phyloP scores from a whole-genome alignment of 2,888 invertebrate genomes.

The Cyclophora punctaria region DNA sequence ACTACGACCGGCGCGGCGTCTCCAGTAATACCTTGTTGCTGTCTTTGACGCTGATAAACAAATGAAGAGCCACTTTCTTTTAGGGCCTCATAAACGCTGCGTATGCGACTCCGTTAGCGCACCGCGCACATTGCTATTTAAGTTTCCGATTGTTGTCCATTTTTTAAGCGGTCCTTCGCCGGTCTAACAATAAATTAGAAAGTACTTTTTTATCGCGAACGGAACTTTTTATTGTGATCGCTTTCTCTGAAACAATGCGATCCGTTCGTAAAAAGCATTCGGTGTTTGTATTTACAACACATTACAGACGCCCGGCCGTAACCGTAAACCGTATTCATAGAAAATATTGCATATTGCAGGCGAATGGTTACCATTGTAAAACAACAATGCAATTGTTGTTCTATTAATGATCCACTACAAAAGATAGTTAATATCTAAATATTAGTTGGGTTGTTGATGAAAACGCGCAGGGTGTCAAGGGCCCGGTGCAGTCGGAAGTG shows the following conservation, averaged over 20 bases:
- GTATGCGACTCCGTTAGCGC: slow-evolving; percentile 6
- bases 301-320: slow-evolving; percentile 5
- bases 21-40: too few relatives aligned
- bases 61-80: slow-evolving; percentile 24
- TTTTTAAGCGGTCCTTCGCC: slow-evolving; percentile 34
- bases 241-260: slow-evolving; percentile 47
- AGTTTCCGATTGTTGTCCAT: slow-evolving; percentile 38
- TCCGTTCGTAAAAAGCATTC: slow-evolving; percentile 29
- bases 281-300: slow-evolving; percentile 19
- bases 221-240: slow-evolving; percentile 31
- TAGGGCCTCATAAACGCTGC: slow-evolving; percentile 11
- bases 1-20: too few relatives aligned
- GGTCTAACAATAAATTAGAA: slow-evolving; percentile 57
- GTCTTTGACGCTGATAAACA: not conserved
- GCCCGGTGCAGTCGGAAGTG: too few relatives aligned
- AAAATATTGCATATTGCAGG: too few relatives aligned
- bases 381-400: too few relatives aligned
- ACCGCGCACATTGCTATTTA: slow-evolving; percentile 34
- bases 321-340: not conserved
- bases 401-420: too few relatives aligned
- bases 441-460: too few relatives aligned
- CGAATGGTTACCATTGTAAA: too few relatives aligned
- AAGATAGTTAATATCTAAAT: too few relatives aligned
- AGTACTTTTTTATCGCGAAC: slow-evolving; percentile 35
- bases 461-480: too few relatives aligned